These are phyloP conservation scores for Ochropacha duplaris DNA, from an alignment of 2,888 invertebrate species.

Conservation along the genomic window DNA sequence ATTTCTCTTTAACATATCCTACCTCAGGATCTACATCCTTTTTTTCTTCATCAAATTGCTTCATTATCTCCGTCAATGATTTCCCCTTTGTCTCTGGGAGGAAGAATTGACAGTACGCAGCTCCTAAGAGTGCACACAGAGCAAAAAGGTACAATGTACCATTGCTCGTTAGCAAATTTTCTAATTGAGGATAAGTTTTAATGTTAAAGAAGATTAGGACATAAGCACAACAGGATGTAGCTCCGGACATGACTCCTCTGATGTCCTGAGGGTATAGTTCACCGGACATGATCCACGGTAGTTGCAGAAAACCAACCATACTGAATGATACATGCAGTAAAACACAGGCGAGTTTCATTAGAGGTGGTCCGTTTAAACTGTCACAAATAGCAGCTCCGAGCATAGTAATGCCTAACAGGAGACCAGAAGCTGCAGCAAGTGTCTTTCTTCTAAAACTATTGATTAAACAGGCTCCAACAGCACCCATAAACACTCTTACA, in stretches of 20 bases:
- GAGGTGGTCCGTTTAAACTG: constrained; percentile 77
- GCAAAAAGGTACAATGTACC: constrained; percentile 86
- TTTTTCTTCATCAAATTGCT: constrained; percentile 79
- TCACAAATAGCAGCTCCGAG: constrained; percentile 84
- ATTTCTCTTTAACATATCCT: constrained; percentile 52
- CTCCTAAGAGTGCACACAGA: constrained; percentile 82
- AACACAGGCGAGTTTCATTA: constrained; percentile 82
- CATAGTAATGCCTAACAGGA: constrained; percentile 86
- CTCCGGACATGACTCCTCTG: constrained; percentile 86
- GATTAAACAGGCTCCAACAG: constrained; percentile 86
- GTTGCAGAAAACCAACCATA: constrained; percentile 88
- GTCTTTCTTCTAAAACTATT: constrained; percentile 85
- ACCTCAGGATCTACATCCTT: constrained; percentile 62
- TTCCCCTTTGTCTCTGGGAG: constrained; percentile 88
- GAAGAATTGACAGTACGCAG: constrained; percentile 83
- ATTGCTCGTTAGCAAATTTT: constrained; percentile 81
- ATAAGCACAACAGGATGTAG: constrained; percentile 87
- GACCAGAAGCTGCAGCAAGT: constrained; percentile 85
- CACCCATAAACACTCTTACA: constrained; percentile 86
- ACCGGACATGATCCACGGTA: constrained; percentile 90
- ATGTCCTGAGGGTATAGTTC: constrained; percentile 87
- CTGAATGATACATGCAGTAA: constrained; percentile 87
- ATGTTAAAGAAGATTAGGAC: constrained; percentile 87
- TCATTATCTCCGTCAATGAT: constrained; percentile 86
- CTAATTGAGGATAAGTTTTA: constrained; percentile 86